These are phyloP conservation scores for Myripristis murdjan DNA, from an alignment of 2,797 vertebrate species.

Conservation along the genomic window DNA sequence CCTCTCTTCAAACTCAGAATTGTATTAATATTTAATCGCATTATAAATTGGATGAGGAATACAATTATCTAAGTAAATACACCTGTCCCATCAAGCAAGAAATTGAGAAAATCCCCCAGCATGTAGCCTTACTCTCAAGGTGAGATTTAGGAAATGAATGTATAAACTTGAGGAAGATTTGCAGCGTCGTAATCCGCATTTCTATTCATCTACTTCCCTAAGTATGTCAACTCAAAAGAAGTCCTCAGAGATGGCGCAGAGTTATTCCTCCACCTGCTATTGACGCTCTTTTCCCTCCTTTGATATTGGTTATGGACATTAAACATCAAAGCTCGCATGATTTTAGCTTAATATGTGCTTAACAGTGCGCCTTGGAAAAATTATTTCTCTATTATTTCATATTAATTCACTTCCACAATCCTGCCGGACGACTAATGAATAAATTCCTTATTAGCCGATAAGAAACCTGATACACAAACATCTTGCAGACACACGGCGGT, in stretches of 20 bases:
- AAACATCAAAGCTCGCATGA: constrained; percentile 1
- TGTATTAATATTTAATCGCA: constrained; percentile 87
- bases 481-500: constrained; percentile 20
- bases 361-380: not conserved
- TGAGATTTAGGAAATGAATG: constrained; percentile 79
- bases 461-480: not conserved
- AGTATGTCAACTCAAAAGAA: constrained; percentile 61
- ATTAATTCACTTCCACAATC: constrained; percentile 7
- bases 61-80: constrained; percentile 88
- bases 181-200: constrained; percentile 76
- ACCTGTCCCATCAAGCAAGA: constrained; percentile 87
- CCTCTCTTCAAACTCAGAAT: constrained; percentile 77
- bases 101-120: constrained; percentile 84
- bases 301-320: constrained; percentile 19
- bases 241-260: constrained; percentile 50
- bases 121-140: constrained; percentile 79
- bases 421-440: constrained; percentile 27
- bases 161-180: constrained; percentile 77
- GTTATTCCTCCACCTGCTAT: constrained; percentile 55
- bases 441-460: constrained; percentile 6
- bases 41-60: constrained; percentile 85
- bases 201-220: constrained; percentile 70
- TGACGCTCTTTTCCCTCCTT: constrained; percentile 38
- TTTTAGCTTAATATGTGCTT: not conserved
- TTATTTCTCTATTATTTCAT: not conserved